phyloP scores from a whole-genome alignment of 2,888 invertebrate species.

The Macrophya annulata region DNA sequence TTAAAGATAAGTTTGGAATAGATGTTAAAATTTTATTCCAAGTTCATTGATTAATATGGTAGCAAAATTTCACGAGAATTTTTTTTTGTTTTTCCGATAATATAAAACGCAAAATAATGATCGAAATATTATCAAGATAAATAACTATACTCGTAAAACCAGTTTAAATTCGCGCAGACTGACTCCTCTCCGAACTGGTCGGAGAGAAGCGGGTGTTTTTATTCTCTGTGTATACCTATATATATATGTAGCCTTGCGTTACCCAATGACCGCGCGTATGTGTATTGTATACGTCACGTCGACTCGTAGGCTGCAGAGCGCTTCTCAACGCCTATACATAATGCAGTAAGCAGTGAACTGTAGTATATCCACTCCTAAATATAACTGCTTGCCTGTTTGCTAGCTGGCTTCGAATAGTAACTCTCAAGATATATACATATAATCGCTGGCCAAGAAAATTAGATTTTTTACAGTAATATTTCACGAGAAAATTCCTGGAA shows the following conservation, averaged over 20 bases:
- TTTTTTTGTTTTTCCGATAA: not conserved
- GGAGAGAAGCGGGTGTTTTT: not conserved
- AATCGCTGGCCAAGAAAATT: constrained; percentile 61
- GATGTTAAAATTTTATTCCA: no score
- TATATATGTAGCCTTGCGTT: not conserved
- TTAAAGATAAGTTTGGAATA: not conserved
- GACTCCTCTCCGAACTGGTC: not conserved
- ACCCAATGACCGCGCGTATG: constrained; percentile 24
- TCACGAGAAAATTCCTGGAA: not conserved
- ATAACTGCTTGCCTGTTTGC: constrained; percentile 64
- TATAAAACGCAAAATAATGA: not conserved
- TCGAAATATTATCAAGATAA: not conserved
- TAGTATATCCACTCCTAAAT: constrained; percentile 64
- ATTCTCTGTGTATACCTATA: not conserved
- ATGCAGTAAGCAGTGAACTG: not conserved
- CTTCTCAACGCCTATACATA: constrained; percentile 44
- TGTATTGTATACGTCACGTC: constrained; percentile 14
- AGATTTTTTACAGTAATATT: constrained; percentile 33
- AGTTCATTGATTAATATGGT: not conserved
- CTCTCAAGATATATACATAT: constrained; percentile 62
- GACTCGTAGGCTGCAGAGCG: constrained; percentile 23
- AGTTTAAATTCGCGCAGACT: constrained; percentile 8
- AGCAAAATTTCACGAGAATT: not conserved
- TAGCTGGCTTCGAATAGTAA: constrained; percentile 63
- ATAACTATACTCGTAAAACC: not conserved